Base-by-base conservation (phyloP, 2,797 vertebrate genomes). In the Valencia hispanica region DNA sequence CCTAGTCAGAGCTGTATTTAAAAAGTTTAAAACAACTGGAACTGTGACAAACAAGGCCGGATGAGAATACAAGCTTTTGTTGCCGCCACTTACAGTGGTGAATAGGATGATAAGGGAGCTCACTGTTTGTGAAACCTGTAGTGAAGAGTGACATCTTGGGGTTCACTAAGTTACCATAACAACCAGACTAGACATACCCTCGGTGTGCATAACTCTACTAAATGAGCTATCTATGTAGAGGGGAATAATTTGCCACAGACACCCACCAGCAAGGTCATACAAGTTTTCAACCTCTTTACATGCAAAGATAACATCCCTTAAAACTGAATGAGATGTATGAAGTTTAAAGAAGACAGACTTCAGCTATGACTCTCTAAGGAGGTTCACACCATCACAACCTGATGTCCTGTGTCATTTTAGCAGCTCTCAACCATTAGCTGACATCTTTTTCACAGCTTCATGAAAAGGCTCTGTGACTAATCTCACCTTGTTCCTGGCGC, bases 401-500 rank as follows among this genome's bases (percentile, higher is more conserved):
- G 18, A 72, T 0, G 34, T 70, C 36, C 39, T 70, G 73, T 63
- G 70, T 50, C 66, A 39, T 41, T 59, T 73, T 73, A 74, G 10
- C 71, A 63, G 55, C 76, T 68, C 77, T 36, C 68, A 74, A 72
- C 77, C 85, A 59, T n/a, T 34, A 81, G 73, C 72, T 78, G 79
- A 78, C 22, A 27, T 63, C 39, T 45, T 73, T 65, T 73, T 75
- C 63, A 34, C 81, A 81, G 82, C 59, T 68, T 27, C 18, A 14
- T 22, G 61, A 84, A 79, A 66, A 81, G 32, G 61, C 71, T 22
- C 79, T 57, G 74, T 92, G 87, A 90, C 86, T 89, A 82, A 85
- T 91, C 93, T 95, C 96, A 98, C 98, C 97, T 96, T 97, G 97
- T 89, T 99, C 98, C 92, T 96, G 97, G 81, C 95, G 97, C 88